Conservation (phyloP, 1,140 invertebrate genomes). For the Papilio machaon region DNA sequence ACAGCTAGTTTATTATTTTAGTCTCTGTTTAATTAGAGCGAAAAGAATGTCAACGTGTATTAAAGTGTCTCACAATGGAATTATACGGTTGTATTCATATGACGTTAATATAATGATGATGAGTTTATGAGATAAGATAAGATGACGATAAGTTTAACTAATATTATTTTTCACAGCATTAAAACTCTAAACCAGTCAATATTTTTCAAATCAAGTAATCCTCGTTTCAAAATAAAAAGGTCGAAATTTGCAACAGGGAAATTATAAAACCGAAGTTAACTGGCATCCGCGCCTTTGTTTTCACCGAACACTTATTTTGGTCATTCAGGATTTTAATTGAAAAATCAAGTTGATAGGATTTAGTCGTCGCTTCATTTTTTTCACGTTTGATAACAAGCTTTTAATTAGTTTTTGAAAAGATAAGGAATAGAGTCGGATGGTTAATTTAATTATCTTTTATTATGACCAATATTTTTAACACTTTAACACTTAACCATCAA, state of each 20-base stretch:
- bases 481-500: no score
- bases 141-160: no score
- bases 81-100: no score
- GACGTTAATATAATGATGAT: no score
- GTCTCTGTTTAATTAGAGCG: no score
- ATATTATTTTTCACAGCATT: background rate
- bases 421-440: background rate
- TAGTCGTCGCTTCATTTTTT: slow-evolving; percentile 4
- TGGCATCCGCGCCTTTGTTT: slow-evolving; percentile 16
- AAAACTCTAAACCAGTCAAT: background rate
- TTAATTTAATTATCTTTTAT: background rate
- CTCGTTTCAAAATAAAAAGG: background rate
- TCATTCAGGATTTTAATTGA: slow-evolving; percentile 17
- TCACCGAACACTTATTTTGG: slow-evolving; percentile 13
- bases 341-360: slow-evolving; percentile 22
- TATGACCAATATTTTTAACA: background rate
- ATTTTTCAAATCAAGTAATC: background rate
- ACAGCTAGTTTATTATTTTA: no score
- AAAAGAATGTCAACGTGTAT: no score
- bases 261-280: slow-evolving; percentile 12
- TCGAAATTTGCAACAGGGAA: slow-evolving; percentile 7
- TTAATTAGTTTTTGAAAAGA: background rate
- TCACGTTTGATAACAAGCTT: slow-evolving; percentile 17
- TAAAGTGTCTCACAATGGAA: no score
- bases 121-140: no score